Evolutionary conservation across 2,888 invertebrate genomes (phyloP).

Genomic region (Malthinus flaveolus): DNA sequence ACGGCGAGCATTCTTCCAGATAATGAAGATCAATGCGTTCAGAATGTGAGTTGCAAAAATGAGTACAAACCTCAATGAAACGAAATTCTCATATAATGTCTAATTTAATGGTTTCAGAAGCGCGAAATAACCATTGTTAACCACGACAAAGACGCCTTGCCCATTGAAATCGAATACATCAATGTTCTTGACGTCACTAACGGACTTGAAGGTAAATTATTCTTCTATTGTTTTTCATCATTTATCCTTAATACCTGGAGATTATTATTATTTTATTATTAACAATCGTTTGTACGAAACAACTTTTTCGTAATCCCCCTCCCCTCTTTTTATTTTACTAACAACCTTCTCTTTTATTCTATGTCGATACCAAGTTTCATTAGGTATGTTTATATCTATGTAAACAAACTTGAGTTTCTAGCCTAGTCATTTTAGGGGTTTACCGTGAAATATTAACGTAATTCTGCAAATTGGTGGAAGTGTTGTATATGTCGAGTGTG

Average conservation of each 20-base stretch:
- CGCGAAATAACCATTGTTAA: conserved; percentile 10
- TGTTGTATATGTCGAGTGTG: too few relatives aligned
- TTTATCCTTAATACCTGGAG: neutral
- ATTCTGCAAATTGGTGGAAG: too few relatives aligned
- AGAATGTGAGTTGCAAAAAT: conserved; percentile 9
- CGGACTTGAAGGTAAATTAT: conserved; percentile 48
- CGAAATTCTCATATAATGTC: too few relatives aligned
- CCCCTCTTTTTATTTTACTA: conserved; percentile 13
- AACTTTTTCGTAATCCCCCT: too few relatives aligned
- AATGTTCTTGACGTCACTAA: conserved; percentile 47
- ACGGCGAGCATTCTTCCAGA: conserved; percentile 58
- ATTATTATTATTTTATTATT: neutral
- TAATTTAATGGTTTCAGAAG: conserved; percentile 16
- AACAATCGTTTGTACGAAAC: neutral
- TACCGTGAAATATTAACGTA: too few relatives aligned
- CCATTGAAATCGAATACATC: conserved; percentile 50
- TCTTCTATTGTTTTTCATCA: conserved; percentile 2
- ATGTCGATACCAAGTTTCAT: conserved; percentile 40
- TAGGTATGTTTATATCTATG: conserved; percentile 33
- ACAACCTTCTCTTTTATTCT: conserved; percentile 31
- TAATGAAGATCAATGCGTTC: conserved; percentile 36
- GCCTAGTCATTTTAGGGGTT: neutral
- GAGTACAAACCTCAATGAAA: too few relatives aligned
- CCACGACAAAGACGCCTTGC: neutral
- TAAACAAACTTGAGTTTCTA: too few relatives aligned